Evolutionary conservation across 1,140 invertebrate species (phyloP).

Genomic region (Ips nitidus): DNA sequence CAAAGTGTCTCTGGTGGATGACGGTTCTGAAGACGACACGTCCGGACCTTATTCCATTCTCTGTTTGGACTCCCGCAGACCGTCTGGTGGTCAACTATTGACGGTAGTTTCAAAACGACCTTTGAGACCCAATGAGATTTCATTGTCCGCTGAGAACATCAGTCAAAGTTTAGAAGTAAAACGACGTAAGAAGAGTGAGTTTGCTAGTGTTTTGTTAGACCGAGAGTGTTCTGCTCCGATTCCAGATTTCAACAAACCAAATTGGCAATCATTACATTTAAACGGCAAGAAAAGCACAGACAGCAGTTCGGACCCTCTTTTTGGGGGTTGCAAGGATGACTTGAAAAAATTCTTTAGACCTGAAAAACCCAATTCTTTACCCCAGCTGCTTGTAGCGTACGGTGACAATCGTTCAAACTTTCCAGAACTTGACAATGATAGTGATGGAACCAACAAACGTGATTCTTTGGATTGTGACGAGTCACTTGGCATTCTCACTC

Average conservation of each 20-base stretch:
- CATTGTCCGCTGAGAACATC: conserved; percentile 5
- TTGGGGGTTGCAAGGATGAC: no score
- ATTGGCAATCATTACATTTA: no score
- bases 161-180: not conserved
- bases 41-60: conserved; percentile 60
- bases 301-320: no score
- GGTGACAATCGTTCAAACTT: not conserved
- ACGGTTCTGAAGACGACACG: conserved; percentile 43
- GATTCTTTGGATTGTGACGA: conserved; percentile 58
- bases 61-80: conserved; percentile 49
- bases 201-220: not conserved
- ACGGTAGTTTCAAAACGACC: not conserved
- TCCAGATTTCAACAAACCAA: no score
- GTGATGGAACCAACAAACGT: conserved; percentile 41
- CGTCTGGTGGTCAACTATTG: conserved; percentile 7
- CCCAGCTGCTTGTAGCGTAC: conserved; percentile 22
- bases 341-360: not conserved
- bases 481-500: conserved; percentile 81
- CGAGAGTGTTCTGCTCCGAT: no score
- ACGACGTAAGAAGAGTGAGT: not conserved
- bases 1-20: conserved; percentile 49
- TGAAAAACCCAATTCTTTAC: conserved; percentile 38
- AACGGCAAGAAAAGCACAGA: no score
- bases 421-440: conserved; percentile 6
- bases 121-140: not conserved